phyloP scores from a whole-genome alignment of 2,888 invertebrate genomes.

The Rotaria sp. region DNA sequence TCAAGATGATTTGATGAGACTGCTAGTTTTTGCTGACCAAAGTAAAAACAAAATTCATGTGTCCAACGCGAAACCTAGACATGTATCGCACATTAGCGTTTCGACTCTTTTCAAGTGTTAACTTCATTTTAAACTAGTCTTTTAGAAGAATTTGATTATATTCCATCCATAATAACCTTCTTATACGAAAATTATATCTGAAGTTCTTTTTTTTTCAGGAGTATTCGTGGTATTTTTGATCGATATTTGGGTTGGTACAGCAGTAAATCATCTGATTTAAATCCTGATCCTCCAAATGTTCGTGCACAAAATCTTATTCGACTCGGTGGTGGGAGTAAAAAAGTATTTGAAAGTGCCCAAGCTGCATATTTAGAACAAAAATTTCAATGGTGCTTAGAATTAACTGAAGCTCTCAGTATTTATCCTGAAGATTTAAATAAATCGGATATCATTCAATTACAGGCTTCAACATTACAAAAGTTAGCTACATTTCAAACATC shows the following conservation, averaged over 20 bases:
- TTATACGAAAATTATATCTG: no score
- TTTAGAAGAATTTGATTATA: no score
- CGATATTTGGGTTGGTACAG: slow-evolving; percentile 40
- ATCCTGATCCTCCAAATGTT: slow-evolving; percentile 41
- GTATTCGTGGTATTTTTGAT: not conserved
- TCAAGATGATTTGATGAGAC: no score
- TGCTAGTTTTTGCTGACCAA: no score
- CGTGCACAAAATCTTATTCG: slow-evolving; percentile 44
- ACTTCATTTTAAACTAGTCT: no score
- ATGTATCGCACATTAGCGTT: no score
- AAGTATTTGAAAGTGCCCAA: slow-evolving; percentile 42
- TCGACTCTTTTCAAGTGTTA: no score
- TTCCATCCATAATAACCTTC: no score
- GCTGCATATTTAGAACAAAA: slow-evolving; percentile 44
- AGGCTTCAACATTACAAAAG: slow-evolving; percentile 44
- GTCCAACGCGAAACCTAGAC: no score
- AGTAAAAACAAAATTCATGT: no score
- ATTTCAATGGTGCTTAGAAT: slow-evolving; percentile 47
- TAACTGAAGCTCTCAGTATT: slow-evolving; percentile 43
- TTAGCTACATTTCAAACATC: slow-evolving; percentile 45
- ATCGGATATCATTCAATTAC: slow-evolving; percentile 43
- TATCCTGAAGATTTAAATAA: slow-evolving; percentile 41
- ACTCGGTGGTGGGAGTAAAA: slow-evolving; percentile 44
- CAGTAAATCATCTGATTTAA: slow-evolving; percentile 42
- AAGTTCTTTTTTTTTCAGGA: slow-evolving; percentile 43